Base-by-base conservation (phyloP, 2,888 invertebrate genomes). In the Synergus gifuensis region DNA sequence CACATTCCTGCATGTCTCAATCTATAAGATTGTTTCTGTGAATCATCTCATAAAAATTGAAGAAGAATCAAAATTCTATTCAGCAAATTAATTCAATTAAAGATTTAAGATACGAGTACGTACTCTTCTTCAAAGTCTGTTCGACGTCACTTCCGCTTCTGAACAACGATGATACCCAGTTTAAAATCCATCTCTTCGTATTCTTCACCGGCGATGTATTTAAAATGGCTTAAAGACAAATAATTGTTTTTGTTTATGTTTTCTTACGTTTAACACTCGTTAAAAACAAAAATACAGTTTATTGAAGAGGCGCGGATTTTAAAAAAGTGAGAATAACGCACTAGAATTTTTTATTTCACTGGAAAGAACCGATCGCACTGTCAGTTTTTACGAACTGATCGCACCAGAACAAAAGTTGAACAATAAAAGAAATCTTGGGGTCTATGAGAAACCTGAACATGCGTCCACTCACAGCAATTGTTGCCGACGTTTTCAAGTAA, bases 401-500 rank as follows among this genome's bases (percentile, higher is more conserved):
- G n/a, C 40, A 64, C n/a, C n/a, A 44, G 16, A n/a, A 1, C 1
- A 44, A 18, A 18, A 22, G 22, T 67, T 67, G 11, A 67, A 67
- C 22, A 67, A 67, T 18, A 46, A 44, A 40, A 16, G 11, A n/a
- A 67, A 18, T 44, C 18, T 12, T 46, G 18, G 12, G 44, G 5
- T 22, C 18, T 42, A 36, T 63, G 18, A 66, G n/a, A 66, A 66
- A 66, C 42, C 66, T 66, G 67, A 67, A 42, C 67, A 60, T 22
- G 44, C 67, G 67, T 44, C 44, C 67, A 18, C 28, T 64, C 64
- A 40, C 64, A 40, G 40, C 64, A 16, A 64, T 42, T 18, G 64
- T 64, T 64, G 40, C 64, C 64, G 64, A 64, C 64, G 64, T 64
- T 64, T 64, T 64, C 64, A 64, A 64, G 36, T 64, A 5, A 66